Conservation (phyloP, 1,140 invertebrate genomes). For the Diabrotica undecimpunctata region DNA sequence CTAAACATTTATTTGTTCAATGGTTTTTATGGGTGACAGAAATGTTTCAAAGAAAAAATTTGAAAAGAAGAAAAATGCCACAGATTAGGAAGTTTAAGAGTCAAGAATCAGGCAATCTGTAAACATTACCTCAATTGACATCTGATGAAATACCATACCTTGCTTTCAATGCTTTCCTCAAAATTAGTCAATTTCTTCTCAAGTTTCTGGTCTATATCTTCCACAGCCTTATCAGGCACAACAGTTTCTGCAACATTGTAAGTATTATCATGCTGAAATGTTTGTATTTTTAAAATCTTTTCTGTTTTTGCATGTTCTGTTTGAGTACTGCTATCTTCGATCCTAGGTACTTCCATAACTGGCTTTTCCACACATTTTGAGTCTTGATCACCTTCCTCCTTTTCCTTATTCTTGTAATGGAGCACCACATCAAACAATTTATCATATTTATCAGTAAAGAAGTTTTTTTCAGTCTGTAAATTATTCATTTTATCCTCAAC, state of each 20-base stretch:
- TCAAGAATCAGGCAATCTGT: too few species aligned
- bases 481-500: constrained; percentile 41
- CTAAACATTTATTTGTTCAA: too few species aligned
- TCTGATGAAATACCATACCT: background rate
- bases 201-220: constrained; percentile 9
- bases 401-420: constrained; percentile 23
- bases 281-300: constrained; percentile 24
- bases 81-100: too few species aligned
- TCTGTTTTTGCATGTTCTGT: constrained; percentile 25
- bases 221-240: background rate
- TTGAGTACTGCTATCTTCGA: constrained; percentile 27
- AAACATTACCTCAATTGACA: too few species aligned
- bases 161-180: constrained; percentile 10
- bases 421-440: constrained; percentile 38
- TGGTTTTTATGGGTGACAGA: too few species aligned
- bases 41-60: too few species aligned
- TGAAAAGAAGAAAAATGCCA: too few species aligned
- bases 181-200: constrained; percentile 12
- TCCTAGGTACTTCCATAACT: background rate
- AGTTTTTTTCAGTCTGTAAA: constrained; percentile 37
- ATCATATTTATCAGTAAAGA: constrained; percentile 41
- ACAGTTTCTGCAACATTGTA: constrained; percentile 21
- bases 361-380: constrained; percentile 8
- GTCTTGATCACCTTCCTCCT: constrained; percentile 6
- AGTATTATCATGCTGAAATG: constrained; percentile 13